Evolutionary conservation across 2,888 invertebrate genomes (phyloP), one percentile per base, ranked within the genome.

Genomic region (Drosophila pseudotalamancana): DNA sequence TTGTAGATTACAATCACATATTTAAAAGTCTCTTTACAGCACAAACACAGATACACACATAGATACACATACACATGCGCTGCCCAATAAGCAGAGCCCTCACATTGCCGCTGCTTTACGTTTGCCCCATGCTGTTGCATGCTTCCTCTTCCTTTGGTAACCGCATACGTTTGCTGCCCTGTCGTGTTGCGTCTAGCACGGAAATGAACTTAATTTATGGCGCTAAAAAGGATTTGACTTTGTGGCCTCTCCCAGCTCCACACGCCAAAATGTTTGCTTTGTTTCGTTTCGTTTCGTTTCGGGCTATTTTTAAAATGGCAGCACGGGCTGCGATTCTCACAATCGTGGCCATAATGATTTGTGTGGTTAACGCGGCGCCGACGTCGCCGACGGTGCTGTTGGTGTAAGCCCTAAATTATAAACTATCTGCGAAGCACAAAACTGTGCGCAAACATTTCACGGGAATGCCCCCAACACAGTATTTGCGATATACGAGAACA

Each of bases 181-280:
- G 82, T 79, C 74, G 75, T 72, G 77, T 72, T 79, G 70, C 62
- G 82, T 83, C 82, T 83, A 75, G 83, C 83, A 77, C 83, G 83
- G 83, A 84, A 84, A 83, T 86, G 74, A 83, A 83, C 83, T 81
- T 86, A 84, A 84, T 84, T 84, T 84, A 84, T 84, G 81, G 86
- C 74, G 84, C 72, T 75, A 83, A 81, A 84, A 84, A 78, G 81
- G 83, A 84, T 83, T 84, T 70, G 77, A 72, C 72, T 77, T 56
- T 66, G 76, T 65, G 63, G 55, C 57, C 72, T 23, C 39, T 14
- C 40, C n/a, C n/a, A n/a, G 2, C 19, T 27, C 12, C 12, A 6
- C 11, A 18, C 18, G 9, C 31, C 8, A 21, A 23, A 18, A 46
- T 19, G 50, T 61, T 67, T 64, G 61, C 37, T 67, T 50, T 37